Base-by-base conservation (phyloP, 2,888 invertebrate species). In the Eubasilissa splendida region DNA sequence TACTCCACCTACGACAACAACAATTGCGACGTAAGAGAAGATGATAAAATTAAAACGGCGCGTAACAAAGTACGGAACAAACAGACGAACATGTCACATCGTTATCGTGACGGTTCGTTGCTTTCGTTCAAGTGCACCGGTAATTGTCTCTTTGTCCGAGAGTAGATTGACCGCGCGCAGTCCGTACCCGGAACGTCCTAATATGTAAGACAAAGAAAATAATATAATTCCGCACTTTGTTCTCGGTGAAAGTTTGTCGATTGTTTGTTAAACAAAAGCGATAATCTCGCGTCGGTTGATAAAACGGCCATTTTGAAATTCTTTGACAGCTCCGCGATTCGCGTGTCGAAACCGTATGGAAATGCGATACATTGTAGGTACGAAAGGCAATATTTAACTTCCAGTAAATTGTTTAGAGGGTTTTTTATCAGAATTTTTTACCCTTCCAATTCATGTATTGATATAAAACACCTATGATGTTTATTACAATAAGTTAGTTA, bases 121-220 rank as follows among this genome's bases (percentile, higher is more conserved):
- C 63, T 63, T 63, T 63, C 10, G 33, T 31, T 33, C 12, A 42
- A 11, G 63, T 63, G 31, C 11, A 63, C 12, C 12, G 22, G n/a
- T 63, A 10, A 63, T 63, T 63, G 22, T 3, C 12, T 33, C 63
- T 63, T 63, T 63, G 11, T 63, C 11, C n/a, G 63, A 63, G 33
- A 63, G 63, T 8, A 31, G 42, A 33, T 63, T 63, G 8, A 31
- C 33, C 33, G 12, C 50, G 42, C 9, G 68, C 2, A 58, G 11
- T 68, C 50, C 42, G 68, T 42, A 68, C 14, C 52, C 68, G 50
- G 68, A 50, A 68, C 50, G 3, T 68, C 68, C 68, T 52, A 68
- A 68, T 68, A 52, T 68, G 68, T 50, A 68, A 68, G 42, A 68
- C 68, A 68, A 68, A 68, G 68, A 50, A n/a, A 68, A 58, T 11